These are phyloP conservation scores for Brachionus plicatilis DNA, from an alignment of 1,140 invertebrate genomes.

Conservation along the genomic window DNA sequence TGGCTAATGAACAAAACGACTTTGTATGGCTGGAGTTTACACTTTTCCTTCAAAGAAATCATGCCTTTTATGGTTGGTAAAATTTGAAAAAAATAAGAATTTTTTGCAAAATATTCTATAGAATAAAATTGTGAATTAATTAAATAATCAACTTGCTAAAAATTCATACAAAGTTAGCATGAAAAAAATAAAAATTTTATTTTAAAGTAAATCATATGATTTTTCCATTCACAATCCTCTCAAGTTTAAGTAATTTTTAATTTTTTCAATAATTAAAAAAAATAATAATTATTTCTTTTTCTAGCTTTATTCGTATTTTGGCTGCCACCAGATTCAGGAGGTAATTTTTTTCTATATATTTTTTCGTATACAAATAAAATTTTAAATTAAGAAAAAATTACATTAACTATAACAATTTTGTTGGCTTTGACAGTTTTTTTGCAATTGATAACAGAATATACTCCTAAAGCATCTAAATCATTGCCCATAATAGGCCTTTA, in stretches of 20 bases:
- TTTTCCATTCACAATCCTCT: conserved; percentile 37
- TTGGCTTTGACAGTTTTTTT: conserved; percentile 39
- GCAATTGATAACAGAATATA: conserved; percentile 38
- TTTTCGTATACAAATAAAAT: not conserved
- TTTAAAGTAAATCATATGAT: conserved; percentile 40
- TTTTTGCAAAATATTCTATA: not conserved
- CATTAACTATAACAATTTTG: conserved; percentile 38
- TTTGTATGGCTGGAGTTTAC: conserved; percentile 38
- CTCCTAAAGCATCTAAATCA: conserved; percentile 23
- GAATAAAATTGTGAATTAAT: not conserved
- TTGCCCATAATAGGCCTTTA: conserved; percentile 38
- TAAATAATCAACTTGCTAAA: not conserved
- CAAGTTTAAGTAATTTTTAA: conserved; percentile 21
- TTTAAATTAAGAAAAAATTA: conserved; percentile 32
- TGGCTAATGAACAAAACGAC: not conserved
- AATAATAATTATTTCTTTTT: not conserved
- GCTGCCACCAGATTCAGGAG: conserved; percentile 40
- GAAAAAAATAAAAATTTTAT: not conserved
- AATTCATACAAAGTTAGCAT: not conserved
- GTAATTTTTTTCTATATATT: not conserved
- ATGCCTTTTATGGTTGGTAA: conserved; percentile 31
- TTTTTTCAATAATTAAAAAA: not conserved
- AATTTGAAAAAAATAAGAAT: not conserved
- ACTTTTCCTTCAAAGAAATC: conserved; percentile 6
- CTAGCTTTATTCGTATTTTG: conserved; percentile 38